Conservation (phyloP, 2,113 vertebrate genomes). For the Oncorhynchus tshawytscha region DNA sequence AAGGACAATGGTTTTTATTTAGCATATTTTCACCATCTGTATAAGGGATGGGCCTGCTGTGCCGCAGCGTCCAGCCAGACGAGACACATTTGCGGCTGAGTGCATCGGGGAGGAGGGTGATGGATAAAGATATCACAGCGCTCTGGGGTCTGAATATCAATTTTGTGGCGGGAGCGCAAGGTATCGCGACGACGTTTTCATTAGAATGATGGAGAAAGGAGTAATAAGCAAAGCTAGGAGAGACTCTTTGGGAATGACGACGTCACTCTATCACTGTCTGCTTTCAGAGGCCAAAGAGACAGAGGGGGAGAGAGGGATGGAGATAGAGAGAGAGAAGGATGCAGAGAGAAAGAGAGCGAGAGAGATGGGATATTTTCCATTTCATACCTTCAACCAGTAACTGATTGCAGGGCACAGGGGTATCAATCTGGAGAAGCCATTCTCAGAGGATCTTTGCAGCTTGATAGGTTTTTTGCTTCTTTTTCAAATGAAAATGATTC, state of each 20-base stretch:
- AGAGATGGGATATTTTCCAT: constrained; percentile 25
- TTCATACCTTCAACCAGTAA: constrained; percentile 30
- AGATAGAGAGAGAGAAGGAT: constrained; percentile 5
- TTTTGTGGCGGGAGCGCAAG: constrained; percentile 7
- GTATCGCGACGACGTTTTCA: constrained; percentile 39
- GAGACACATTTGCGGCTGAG: constrained; percentile 38
- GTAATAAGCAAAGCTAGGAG: constrained; percentile 48
- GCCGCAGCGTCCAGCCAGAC: constrained; percentile 38
- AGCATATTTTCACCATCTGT: constrained; percentile 49
- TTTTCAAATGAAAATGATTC: constrained; percentile 40
- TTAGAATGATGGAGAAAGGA: constrained; percentile 46
- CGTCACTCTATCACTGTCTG: constrained; percentile 47
- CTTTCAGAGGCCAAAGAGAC: constrained; percentile 35
- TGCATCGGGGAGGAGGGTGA: constrained; percentile 16
- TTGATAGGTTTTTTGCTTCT: constrained; percentile 40
- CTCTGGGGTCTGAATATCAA: constrained; percentile 38
- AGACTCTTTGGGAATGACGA: constrained; percentile 40
- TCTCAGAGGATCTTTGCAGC: constrained; percentile 21
- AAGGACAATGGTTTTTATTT: constrained; percentile 50
- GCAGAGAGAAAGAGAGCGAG: constrained; percentile 19
- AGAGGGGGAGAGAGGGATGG: constrained; percentile 19
- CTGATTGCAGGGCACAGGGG: constrained; percentile 36
- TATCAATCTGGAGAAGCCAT: constrained; percentile 45
- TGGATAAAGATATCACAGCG: constrained; percentile 46
- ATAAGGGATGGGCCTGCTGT: neutral